Base-by-base conservation (phyloP, 92 coral and sea anemone genomes). In the Galaxea fascicularis region DNA sequence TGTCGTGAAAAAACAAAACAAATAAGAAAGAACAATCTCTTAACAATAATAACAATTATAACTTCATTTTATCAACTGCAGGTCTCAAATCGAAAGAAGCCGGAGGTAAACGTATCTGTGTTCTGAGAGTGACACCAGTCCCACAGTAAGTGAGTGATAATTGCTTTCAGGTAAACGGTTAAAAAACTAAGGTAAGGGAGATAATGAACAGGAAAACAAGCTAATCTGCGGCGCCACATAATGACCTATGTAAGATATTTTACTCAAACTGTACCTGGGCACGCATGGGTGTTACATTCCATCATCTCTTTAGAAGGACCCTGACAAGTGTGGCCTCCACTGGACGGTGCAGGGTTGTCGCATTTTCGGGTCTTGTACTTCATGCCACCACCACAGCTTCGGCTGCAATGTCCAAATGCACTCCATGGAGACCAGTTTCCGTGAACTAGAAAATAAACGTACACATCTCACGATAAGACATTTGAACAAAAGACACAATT, bases 341-440 rank as follows among this genome's bases (percentile, higher is more conserved):
- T 24, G 17, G 78, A 45, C 4, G 87, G 87, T 21, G 54, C 53
- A 41, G 89, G 89, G 17, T 71, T 78, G 57, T 60, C 29, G n/a
- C 92, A 89, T 11, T 20, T 51, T 18, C 92, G 59, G 15, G 63
- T 84, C n/a, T 89, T 49, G 52, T 69, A 51, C 63, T 77, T 73
- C 4, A 16, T 4, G 11, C 92, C 92, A 22, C 85, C 79, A 15
- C 89, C 92, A 28, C 92, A 84, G 14, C 35, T 79, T 67, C 51
- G 74, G 29, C 65, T 45, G 46, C 89, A 84, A 0, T 62, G 65
- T 53, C 89, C 85, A 31, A 83, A 89, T 3, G 59, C 0, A 18
- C 84, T 29, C 84, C 84, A 79, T 15, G 63, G 29, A 10, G 84
- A 79, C 84, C 84, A 66, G 1, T 65, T 25, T 28, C 84, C 75